A percentile compares a stretch with the other conserved stretches of the same genome.
phyloP scores from a whole-genome alignment of 1,140 invertebrate genomes.

The Nephila pilipes region DNA sequence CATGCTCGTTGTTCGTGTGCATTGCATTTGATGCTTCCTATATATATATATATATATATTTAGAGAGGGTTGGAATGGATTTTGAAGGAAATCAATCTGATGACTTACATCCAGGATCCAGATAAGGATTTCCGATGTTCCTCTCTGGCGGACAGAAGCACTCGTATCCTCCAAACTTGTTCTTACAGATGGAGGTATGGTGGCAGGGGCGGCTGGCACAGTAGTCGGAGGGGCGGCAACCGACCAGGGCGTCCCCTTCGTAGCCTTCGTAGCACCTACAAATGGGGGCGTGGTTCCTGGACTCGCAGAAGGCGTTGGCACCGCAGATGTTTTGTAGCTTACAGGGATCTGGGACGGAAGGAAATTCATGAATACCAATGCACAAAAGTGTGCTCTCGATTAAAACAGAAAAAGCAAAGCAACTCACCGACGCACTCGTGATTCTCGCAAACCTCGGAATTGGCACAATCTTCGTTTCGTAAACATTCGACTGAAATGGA shows the following conservation, averaged over 20 bases:
- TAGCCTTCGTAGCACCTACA: conserved; percentile 93
- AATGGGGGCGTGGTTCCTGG: conserved; percentile 79
- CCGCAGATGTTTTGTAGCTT: conserved; percentile 74
- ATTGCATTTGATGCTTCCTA: too few relatives aligned
- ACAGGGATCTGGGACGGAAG: conserved; percentile 76
- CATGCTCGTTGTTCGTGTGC: too few relatives aligned
- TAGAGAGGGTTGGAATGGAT: too few relatives aligned
- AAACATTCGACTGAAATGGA: conserved; percentile 77
- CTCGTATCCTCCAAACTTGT: conserved; percentile 89
- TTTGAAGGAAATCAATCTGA: background rate
- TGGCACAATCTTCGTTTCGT: conserved; percentile 77
- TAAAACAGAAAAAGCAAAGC: too few relatives aligned
- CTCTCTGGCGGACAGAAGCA: conserved; percentile 88
- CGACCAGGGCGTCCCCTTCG: conserved; percentile 87
- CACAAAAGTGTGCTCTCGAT: background rate
- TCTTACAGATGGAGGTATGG: conserved; percentile 90
- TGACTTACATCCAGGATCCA: conserved; percentile 87
- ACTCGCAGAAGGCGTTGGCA: conserved; percentile 70
- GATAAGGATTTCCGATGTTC: conserved; percentile 93
- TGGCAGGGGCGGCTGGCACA: conserved; percentile 90
- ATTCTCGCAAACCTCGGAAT: conserved; percentile 78
- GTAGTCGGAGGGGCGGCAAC: conserved; percentile 89
- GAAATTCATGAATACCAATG: background rate
- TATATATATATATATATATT: too few relatives aligned
- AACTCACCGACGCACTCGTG: conserved; percentile 78